Evolutionary conservation across 2,888 invertebrate species (phyloP), one percentile per base, ranked within the genome.

Genomic region (Eupithecia exiguata): DNA sequence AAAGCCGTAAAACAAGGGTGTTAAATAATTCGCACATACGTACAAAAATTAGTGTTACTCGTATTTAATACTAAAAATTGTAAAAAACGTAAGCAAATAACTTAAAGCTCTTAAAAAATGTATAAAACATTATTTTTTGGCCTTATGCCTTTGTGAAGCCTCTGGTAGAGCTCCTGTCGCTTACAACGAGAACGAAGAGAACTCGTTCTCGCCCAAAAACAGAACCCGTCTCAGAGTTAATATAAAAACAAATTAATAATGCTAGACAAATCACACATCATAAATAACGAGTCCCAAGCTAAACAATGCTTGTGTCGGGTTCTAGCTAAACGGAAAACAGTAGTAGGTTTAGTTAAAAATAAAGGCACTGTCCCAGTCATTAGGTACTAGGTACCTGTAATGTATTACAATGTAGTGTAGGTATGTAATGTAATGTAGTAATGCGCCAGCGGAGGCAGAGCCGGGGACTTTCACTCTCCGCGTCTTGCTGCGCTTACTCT

Each of bases 401-500:
- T 35, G 70, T 70, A 72, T 72, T 69, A 62, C n/a, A 49, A n/a
- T 49, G 49, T n/a, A n/a, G n/a, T 49, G 46, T 46, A 46, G 46
- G 43, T 49, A 49, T 74, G 76, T 79, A 77, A 77, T 71, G 74
- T 74, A 61, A n/a, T n/a, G n/a, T n/a, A n/a, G n/a, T n/a, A n/a
- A n/a, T n/a, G n/a, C n/a, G n/a, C n/a, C n/a, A n/a, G n/a, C n/a
- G n/a, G 74, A 70, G 68, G 75, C 72, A 61, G 53, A 72, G 76
- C 73, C 70, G 78, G 38, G 9, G 53, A 63, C 85, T 85, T 85
- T 85, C 85, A 85, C 86, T 85, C 78, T 82, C 82, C 76, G 78
- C 78, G 76, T 71, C 74, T 73, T 68, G 71, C 53, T 43, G 65
- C 46, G 46, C 71, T 74, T 40, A 68, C 71, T 69, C 62, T 67